These are phyloP conservation scores for Apaloderma vittatum DNA, from an alignment of 2,113 vertebrate genomes.

Conservation along the genomic window DNA sequence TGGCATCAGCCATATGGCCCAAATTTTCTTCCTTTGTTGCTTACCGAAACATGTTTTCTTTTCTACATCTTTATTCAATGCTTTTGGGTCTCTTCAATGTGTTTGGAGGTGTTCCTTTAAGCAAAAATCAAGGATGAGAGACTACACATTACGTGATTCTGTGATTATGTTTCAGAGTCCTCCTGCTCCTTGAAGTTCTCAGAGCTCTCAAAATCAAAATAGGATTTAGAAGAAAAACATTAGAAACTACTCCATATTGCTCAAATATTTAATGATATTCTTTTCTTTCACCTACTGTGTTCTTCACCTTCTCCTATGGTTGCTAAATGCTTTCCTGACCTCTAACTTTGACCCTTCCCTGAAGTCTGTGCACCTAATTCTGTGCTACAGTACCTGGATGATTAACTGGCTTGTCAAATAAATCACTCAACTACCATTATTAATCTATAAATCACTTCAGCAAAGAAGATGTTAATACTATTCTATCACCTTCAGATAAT, in stretches of 20 bases:
- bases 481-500: not conserved
- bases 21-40: not conserved
- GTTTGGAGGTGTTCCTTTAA: not conserved
- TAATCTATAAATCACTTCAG: constrained; percentile 28
- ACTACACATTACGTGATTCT: not conserved
- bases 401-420: constrained; percentile 17
- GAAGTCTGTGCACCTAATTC: not conserved
- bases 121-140: not conserved
- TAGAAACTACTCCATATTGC: not conserved
- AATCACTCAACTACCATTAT: constrained; percentile 12
- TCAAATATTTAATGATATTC: not conserved
- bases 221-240: not conserved
- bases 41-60: not conserved
- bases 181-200: not conserved
- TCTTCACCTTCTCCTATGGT: not conserved
- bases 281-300: not conserved
- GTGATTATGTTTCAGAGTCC: not conserved
- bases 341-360: not conserved
- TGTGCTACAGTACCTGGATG: not conserved
- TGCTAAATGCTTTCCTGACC: not conserved
- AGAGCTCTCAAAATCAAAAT: not conserved
- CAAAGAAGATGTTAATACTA: not conserved
- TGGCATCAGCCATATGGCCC: not conserved
- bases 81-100: not conserved
- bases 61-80: not conserved